A percentile compares a stretch with the other conserved stretches of the same genome.
phyloP scores from a whole-genome alignment of 1,140 invertebrate genomes.

The Anadara kagoshimensis region DNA sequence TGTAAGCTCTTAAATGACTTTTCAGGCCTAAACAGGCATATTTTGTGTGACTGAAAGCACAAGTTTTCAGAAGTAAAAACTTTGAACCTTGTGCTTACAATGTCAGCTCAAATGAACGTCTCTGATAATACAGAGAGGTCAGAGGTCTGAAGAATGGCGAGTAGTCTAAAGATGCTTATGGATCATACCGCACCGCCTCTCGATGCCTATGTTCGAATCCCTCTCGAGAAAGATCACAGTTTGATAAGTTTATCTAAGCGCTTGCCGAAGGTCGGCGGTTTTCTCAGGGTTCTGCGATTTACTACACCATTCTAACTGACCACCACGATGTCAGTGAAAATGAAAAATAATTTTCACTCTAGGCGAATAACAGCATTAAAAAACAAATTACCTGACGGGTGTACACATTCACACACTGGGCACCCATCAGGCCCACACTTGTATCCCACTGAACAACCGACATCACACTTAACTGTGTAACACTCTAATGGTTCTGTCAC shows the following conservation, averaged over 20 bases:
- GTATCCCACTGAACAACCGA: constrained; percentile 45
- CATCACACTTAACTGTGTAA: constrained; percentile 30
- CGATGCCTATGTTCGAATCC: not conserved
- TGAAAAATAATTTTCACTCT: too few species aligned
- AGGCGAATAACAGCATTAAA: too few species aligned
- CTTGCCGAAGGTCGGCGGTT: too few species aligned
- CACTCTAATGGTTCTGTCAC: constrained; percentile 30
- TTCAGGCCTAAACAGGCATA: too few species aligned
- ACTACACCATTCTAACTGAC: constrained; percentile 20
- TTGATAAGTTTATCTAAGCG: not conserved
- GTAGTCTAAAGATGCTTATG: not conserved
- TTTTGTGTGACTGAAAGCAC: too few species aligned
- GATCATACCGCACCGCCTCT: not conserved
- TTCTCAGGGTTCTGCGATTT: not conserved
- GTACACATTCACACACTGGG: constrained; percentile 47
- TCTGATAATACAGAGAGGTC: not conserved
- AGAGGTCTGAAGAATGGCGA: not conserved
- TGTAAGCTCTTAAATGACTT: too few species aligned
- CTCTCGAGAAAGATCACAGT: not conserved
- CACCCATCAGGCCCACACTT: constrained; percentile 45
- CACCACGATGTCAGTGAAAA: too few species aligned
- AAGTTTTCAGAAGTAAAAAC: too few species aligned
- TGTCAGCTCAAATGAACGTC: too few species aligned
- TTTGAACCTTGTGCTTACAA: too few species aligned
- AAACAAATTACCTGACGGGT: constrained; percentile 47